Percentiles rank a stretch among this genome's conserved stretches.
These are phyloP conservation scores for Ciconia nigra DNA, from an alignment of 2,797 vertebrate genomes.

Conservation along the genomic window DNA sequence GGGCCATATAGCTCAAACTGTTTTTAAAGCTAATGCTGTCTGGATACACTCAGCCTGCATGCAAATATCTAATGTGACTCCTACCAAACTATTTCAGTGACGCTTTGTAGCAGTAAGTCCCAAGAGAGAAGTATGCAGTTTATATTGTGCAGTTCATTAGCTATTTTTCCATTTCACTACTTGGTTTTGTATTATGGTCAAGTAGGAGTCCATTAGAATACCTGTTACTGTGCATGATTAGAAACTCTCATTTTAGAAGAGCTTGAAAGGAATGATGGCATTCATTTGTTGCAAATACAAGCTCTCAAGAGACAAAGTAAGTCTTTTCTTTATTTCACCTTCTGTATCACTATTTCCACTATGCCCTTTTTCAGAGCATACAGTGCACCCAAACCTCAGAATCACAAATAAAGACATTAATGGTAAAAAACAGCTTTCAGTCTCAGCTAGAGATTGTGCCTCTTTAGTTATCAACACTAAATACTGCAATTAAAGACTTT, in stretches of 20 bases:
- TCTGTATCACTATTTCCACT: not conserved
- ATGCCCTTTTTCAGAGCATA: not conserved
- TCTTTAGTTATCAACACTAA: not conserved
- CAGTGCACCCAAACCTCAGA: not conserved
- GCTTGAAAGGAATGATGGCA: not conserved
- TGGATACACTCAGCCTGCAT: not conserved
- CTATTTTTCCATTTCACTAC: not conserved
- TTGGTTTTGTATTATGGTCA: not conserved
- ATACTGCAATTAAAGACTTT: not conserved
- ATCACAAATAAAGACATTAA: not conserved
- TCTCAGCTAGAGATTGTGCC: not conserved
- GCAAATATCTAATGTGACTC: not conserved
- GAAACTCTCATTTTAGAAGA: not conserved
- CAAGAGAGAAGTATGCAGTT: not conserved
- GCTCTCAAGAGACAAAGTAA: not conserved
- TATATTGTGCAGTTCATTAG: not conserved
- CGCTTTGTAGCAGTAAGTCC: not conserved
- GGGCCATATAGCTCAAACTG: not conserved
- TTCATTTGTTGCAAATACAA: not conserved
- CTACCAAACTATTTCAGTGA: not conserved
- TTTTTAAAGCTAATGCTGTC: not conserved
- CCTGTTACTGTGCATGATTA: not conserved
- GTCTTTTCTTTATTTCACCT: not conserved
- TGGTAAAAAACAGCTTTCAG: not conserved
- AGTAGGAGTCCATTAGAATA: not conserved